Evolutionary conservation across 2,113 vertebrate species (phyloP), one percentile per base, ranked within the genome.

Genomic region (Lepus europaeus): DNA sequence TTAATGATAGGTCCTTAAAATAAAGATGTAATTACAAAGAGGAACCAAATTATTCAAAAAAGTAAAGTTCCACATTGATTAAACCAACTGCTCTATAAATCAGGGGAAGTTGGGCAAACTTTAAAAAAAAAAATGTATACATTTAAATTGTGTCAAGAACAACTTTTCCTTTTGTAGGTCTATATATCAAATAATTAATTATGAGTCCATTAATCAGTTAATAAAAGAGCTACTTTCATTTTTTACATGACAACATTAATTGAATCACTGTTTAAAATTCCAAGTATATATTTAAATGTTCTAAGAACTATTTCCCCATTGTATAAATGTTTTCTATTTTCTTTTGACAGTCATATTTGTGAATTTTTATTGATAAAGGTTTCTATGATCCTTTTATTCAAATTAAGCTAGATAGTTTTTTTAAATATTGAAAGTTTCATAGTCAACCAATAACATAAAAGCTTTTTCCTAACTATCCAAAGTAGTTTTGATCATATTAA

Each of bases 391-490:
- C 29, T 61, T 23, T 93, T 93, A 91, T 94, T 94, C 93, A 95
- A 56, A 95, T 95, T 53, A 90, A 78, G 12, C 51, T 85, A 95
- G 49, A 95, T 79, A 20, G 27, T 16, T 87, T 59, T 31, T 78
- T 89, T 92, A 89, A 96, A 95, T 94, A 77, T 87, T 94, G 29
- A 49, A 79, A 66, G 2, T 73, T 97, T 97, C 83, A 91, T 86
- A 36, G 91, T 94, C 92, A 93, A 69, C 66, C 90, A 96, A 56
- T 80, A 88, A 96, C 89, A 96, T 39, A 92, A 90, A 95, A 93
- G 23, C 68, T 89, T 96, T 97, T 82, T 66, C 76, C 87, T 97
- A 97, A 98, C 97, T 97, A 90, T 92, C 20, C 95, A 95, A 97
- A 97, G 96, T 96, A 98, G 77, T 94, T 97, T 86, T 89, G 9